Evolutionary conservation across 2,797 vertebrate genomes (phyloP).

Genomic region (Sarcoramphus papa): DNA sequence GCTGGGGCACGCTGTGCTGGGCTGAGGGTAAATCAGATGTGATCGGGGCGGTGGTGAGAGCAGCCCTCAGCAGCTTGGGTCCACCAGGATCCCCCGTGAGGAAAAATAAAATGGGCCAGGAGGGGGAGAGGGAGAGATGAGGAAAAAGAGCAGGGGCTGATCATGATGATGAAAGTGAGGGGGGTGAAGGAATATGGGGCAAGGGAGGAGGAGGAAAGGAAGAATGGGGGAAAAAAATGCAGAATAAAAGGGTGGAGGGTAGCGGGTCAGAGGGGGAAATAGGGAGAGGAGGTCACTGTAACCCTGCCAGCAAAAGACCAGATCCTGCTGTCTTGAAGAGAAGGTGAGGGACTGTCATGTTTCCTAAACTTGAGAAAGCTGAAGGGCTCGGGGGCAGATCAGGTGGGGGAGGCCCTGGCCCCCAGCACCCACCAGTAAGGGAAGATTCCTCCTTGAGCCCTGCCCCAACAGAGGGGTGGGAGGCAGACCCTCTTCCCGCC

Average conservation of each 20-base stretch:
- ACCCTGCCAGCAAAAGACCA: background rate
- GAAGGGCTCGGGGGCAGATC: background rate
- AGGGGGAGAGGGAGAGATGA: background rate
- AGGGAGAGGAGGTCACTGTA: background rate
- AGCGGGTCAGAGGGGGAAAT: background rate
- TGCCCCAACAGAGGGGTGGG: background rate
- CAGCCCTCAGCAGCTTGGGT: background rate
- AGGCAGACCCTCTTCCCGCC: background rate
- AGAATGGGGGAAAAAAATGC: background rate
- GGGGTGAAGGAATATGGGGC: background rate
- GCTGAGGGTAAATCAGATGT: background rate
- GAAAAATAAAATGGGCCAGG: background rate
- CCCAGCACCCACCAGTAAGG: background rate
- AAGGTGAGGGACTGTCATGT: background rate
- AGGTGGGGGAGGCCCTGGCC: fast-evolving
- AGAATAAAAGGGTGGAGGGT: background rate
- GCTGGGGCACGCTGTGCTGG: background rate
- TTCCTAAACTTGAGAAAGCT: background rate
- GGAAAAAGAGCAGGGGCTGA: background rate
- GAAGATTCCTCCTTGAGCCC: background rate
- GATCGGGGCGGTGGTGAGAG: background rate
- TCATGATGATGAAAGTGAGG: background rate
- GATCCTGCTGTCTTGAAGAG: background rate
- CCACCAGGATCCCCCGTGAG: background rate
- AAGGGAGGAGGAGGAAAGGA: background rate